Percentiles rank a stretch among this genome's conserved stretches.
These are phyloP conservation scores for Myoxocephalus aenaeus DNA, from an alignment of 2,797 vertebrate genomes.

Conservation along the genomic window DNA sequence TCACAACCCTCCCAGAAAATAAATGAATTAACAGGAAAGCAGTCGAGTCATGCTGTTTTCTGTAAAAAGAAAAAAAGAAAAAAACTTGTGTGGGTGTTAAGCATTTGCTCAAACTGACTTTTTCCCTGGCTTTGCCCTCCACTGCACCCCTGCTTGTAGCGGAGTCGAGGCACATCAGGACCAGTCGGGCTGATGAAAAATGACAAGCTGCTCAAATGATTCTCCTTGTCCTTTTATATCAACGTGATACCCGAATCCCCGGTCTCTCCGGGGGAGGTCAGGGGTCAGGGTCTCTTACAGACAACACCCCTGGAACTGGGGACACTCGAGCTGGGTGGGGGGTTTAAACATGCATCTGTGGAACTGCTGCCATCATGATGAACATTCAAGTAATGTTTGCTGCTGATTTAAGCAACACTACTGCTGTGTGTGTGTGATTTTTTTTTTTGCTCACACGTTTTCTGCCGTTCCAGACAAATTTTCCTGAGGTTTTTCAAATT, in stretches of 20 bases:
- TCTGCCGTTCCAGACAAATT: not conserved
- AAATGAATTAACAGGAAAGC: slow-evolving; percentile 44
- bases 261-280: slow-evolving; percentile 45
- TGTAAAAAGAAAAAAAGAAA: not conserved
- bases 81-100: not conserved
- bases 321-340: slow-evolving; percentile 21
- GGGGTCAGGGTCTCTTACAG: slow-evolving; percentile 57
- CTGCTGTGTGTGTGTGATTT: not conserved
- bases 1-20: slow-evolving; percentile 11
- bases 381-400: slow-evolving; percentile 13
- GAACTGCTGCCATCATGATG: not conserved
- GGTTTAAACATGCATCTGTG: slow-evolving; percentile 17
- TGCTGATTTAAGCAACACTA: slow-evolving; percentile 23
- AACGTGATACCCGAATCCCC: slow-evolving; percentile 38
- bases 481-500: slow-evolving; percentile 2
- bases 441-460: not conserved
- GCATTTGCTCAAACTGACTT: slow-evolving; percentile 10
- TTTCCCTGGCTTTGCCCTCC: slow-evolving; percentile 23
- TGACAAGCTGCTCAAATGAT: slow-evolving; percentile 69
- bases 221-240: slow-evolving; percentile 68
- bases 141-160: slow-evolving; percentile 7
- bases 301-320: slow-evolving; percentile 31
- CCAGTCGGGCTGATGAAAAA: slow-evolving; percentile 58
- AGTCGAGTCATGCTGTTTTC: not conserved
- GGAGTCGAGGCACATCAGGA: slow-evolving; percentile 53